Conservation (phyloP, 2,797 vertebrate genomes). For the Gambelia wislizenii region DNA sequence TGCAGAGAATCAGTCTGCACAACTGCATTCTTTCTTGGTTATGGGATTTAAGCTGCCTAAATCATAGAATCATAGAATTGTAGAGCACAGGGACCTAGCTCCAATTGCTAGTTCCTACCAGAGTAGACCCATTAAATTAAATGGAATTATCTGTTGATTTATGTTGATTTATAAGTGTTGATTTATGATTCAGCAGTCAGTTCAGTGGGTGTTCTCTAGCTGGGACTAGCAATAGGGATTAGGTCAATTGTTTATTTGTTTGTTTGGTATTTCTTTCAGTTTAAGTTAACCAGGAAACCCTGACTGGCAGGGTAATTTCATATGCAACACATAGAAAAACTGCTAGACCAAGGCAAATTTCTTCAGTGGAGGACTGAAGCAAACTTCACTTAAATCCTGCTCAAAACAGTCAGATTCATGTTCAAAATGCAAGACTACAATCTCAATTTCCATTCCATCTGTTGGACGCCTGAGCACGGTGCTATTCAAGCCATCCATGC, state of each 20-base stretch:
- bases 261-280: neutral
- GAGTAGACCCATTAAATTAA: too few relatives aligned
- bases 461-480: neutral
- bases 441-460: neutral
- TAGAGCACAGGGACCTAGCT: neutral
- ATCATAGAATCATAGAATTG: neutral
- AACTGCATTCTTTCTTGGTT: neutral
- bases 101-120: too few relatives aligned
- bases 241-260: too few relatives aligned
- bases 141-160: too few relatives aligned
- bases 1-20: neutral
- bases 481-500: neutral
- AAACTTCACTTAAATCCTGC: neutral
- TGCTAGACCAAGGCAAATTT: neutral
- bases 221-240: too few relatives aligned
- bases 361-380: neutral
- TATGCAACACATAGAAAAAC: neutral
- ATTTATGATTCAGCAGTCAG: too few relatives aligned
- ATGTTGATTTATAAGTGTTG: too few relatives aligned
- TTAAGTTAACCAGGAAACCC: neutral
- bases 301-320: neutral
- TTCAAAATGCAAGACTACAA: neutral
- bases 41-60: too few relatives aligned
- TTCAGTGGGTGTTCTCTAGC: too few relatives aligned
- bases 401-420: neutral